These are phyloP conservation scores for Poicephalus meyeri DNA, from an alignment of 2,113 vertebrate species.

Conservation along the genomic window DNA sequence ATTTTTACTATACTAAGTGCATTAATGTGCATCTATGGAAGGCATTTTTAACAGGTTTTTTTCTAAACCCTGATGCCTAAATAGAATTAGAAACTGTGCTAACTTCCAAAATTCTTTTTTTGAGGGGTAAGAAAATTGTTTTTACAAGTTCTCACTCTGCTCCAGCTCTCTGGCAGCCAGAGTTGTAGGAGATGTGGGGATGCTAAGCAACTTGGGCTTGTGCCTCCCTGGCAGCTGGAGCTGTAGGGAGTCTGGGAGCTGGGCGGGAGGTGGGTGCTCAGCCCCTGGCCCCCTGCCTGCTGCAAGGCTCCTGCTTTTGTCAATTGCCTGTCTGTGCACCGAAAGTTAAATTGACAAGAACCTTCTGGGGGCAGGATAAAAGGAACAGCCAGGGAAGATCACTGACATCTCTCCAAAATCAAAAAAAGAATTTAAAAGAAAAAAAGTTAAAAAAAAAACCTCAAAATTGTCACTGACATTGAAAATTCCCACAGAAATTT, in stretches of 20 bases:
- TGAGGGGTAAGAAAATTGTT: background rate
- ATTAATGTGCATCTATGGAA: background rate
- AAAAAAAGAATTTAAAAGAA: background rate
- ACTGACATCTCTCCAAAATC: background rate
- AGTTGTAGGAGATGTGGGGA: constrained; percentile 18
- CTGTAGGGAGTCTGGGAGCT: background rate
- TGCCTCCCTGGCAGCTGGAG: constrained; percentile 50
- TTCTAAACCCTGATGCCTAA: background rate
- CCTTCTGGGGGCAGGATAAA: background rate
- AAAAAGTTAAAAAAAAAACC: background rate
- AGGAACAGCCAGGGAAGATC: background rate
- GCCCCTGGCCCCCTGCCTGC: constrained; percentile 15
- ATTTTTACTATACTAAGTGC: background rate
- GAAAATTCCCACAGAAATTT: background rate
- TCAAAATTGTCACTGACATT: background rate
- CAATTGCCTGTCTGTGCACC: background rate
- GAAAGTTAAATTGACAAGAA: background rate
- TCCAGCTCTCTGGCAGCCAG: constrained; percentile 14
- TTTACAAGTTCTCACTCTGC: constrained; percentile 18
- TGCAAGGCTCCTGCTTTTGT: background rate
- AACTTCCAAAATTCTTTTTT: background rate
- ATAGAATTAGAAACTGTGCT: background rate
- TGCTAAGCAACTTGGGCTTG: constrained; percentile 20
- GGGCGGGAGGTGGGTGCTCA: background rate
- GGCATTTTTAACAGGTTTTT: background rate